Conservation (phyloP, 2,888 invertebrate genomes). For the Deilephila elpenor region DNA sequence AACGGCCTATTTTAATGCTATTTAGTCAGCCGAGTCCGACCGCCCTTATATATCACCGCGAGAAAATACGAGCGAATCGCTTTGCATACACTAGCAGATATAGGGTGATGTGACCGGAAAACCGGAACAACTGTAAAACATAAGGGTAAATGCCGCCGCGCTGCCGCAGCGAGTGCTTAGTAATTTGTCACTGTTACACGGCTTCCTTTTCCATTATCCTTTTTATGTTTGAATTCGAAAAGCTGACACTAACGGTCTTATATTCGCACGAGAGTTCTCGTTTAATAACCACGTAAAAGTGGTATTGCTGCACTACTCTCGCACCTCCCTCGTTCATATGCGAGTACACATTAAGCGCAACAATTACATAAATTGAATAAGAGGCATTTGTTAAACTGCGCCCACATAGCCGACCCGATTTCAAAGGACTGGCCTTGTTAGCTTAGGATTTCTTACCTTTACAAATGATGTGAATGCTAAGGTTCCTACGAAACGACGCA, state of each 20-base stretch:
- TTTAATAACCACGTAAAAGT: constrained; percentile 1
- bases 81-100: constrained; percentile 21
- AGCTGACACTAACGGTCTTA: constrained; percentile 17
- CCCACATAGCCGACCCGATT: not conserved
- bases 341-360: not conserved
- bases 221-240: constrained; percentile 23
- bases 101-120: constrained; percentile 39
- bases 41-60: not conserved
- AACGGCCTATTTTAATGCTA: constrained; percentile 46
- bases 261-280: not conserved
- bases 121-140: constrained; percentile 41
- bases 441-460: constrained; percentile 52
- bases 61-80: not conserved
- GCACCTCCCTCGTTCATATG: not conserved
- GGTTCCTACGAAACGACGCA: constrained; percentile 43
- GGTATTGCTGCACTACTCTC: not conserved
- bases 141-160: constrained; percentile 36
- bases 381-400: constrained; percentile 28
- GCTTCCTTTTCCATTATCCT: constrained; percentile 14
- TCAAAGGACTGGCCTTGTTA: constrained; percentile 44
- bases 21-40: constrained; percentile 13
- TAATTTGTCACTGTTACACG: constrained; percentile 41
- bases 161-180: constrained; percentile 40
- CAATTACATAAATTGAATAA: constrained; percentile 27
- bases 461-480: constrained; percentile 40